phyloP scores from a whole-genome alignment of 2,113 vertebrate species.

The Panthera tigris region DNA sequence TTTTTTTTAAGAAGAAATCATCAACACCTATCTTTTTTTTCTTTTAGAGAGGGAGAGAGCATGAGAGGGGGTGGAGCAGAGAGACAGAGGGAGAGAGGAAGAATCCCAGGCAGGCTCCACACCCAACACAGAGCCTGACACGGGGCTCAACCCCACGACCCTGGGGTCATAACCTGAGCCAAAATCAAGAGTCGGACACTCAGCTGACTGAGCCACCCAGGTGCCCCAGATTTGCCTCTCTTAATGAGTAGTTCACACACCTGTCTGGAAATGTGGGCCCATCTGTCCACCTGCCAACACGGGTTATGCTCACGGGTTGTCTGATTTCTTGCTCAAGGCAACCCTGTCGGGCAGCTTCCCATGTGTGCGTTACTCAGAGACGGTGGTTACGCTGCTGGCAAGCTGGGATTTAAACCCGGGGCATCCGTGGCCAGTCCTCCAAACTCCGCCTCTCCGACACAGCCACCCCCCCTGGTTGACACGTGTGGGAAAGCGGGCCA shows the following conservation, averaged over 20 bases:
- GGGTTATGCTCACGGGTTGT: accelerated
- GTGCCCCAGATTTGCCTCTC: not conserved
- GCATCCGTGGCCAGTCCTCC: not conserved
- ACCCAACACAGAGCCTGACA: no score
- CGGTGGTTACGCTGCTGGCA: not conserved
- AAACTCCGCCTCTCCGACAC: not conserved
- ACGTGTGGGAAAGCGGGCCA: not conserved
- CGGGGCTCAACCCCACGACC: no score
- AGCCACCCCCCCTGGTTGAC: not conserved
- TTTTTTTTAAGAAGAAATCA: no score
- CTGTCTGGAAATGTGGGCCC: not conserved
- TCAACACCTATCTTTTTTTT: no score
- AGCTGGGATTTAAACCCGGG: not conserved
- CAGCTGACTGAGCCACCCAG: no score
- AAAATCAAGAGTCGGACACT: no score
- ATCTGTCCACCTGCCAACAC: not conserved
- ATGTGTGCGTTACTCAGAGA: not conserved
- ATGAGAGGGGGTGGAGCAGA: no score
- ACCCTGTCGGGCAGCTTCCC: not conserved
- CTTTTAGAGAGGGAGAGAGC: no score
- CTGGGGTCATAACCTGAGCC: no score
- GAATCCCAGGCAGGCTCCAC: no score
- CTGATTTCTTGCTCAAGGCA: not conserved
- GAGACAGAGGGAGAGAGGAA: no score
- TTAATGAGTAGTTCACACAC: not conserved